Evolutionary conservation across 2,113 vertebrate genomes (phyloP), one percentile per base, ranked within the genome.

Genomic region (Xenopus laevis): DNA sequence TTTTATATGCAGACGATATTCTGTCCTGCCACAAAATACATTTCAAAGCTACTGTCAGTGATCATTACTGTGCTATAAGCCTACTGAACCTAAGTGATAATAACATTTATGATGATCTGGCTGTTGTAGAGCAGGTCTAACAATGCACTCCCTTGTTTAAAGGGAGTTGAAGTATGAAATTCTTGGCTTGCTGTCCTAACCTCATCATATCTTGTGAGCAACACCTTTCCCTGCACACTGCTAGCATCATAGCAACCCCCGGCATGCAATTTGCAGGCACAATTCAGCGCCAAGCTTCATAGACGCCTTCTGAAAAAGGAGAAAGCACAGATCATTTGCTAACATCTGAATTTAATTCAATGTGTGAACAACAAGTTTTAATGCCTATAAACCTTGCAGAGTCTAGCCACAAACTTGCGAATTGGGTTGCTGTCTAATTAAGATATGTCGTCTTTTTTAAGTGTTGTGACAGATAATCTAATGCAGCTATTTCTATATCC

Each of bases 351-450:
- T 79, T 85, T 80, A 75, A 79, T 68, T 82, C 70, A 81, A 33
- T 68, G 1, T 79, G 27, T 65, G 79, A 82, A 77, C 47, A 84
- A 79, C 82, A 77, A 75, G 78, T 81, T 75, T 52, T 77, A n/a
- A 80, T 64, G 33, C 78, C 44, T 81, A 73, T 27, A 64, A 86
- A 85, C 50, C 76, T 81, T 79, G 75, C 78, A 80, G 47, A 7
- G 13, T 78, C 84, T 58, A 82, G 20, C 62, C 59, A 70, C 81
- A 71, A 46, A 21, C 65, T 82, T 79, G 72, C 79, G 61, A 80
- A 69, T 82, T 81, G 82, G 82, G 81, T 86, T 86, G 71, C 55
- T 81, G 79, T 71, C 79, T 82, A 84, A 84, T 88, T 85, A 82
- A 72, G 79, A 10, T 52, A 57, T 69, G 20, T 40, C 57, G 58